Conservation (phyloP, 2,113 vertebrate species). For the Bambusicola thoracicus region DNA sequence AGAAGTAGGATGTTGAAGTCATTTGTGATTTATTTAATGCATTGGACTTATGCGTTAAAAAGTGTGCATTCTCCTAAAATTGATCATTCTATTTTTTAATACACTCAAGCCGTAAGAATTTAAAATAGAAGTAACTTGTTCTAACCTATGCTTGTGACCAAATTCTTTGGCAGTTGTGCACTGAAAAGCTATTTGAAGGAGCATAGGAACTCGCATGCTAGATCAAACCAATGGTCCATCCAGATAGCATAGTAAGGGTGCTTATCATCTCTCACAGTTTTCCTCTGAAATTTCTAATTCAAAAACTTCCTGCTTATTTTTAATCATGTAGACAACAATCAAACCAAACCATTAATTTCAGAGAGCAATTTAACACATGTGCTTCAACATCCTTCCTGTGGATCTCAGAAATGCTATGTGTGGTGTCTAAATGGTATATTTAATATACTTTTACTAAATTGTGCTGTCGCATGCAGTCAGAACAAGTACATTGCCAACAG, state of each 20-base stretch:
- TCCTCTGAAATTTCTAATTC: constrained; percentile 36
- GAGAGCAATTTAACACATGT: constrained; percentile 23
- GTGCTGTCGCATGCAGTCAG: constrained; percentile 15
- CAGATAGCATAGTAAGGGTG: constrained; percentile 26
- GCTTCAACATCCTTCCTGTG: not conserved
- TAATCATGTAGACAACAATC: constrained; percentile 45
- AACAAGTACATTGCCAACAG: not conserved
- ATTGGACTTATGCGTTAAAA: not conserved
- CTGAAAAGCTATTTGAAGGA: constrained; percentile 29
- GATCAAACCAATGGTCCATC: constrained; percentile 42
- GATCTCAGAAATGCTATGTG: constrained; percentile 37
- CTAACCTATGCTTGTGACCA: not conserved
- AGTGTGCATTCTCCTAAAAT: not conserved
- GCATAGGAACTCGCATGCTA: not conserved
- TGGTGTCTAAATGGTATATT: constrained; percentile 36
- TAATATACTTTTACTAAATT: constrained; percentile 45
- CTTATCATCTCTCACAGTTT: constrained; percentile 57
- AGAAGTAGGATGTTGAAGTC: not conserved
- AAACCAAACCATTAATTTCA: constrained; percentile 26
- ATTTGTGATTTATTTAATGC: not conserved
- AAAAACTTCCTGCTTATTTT: constrained; percentile 52
- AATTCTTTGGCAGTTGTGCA: constrained; percentile 14
- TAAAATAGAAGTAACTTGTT: constrained; percentile 48
- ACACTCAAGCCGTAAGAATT: not conserved
- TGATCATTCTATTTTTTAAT: not conserved